Conservation (phyloP, 2,797 vertebrate species). For the Mionectes olivaceus region DNA sequence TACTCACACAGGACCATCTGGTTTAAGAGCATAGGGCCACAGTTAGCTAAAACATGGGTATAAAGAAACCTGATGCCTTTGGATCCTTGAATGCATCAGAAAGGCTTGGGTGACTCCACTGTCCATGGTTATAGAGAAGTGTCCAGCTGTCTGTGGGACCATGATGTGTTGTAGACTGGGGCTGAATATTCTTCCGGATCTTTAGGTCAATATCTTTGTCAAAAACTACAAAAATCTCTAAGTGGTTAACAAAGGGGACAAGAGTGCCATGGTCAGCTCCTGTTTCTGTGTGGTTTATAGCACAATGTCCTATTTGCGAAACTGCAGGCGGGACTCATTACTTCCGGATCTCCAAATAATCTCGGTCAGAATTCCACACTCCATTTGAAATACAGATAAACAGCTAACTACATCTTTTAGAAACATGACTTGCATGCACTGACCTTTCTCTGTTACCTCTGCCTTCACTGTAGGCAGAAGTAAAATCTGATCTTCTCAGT, state of each 20-base stretch:
- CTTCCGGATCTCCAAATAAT: not conserved
- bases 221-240: not conserved
- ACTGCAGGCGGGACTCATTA: not conserved
- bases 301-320: not conserved
- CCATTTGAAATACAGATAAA: not conserved
- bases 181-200: fast-evolving
- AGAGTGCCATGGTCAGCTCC: fast-evolving
- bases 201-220: fast-evolving
- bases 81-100: not conserved
- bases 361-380: not conserved
- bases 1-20: not conserved
- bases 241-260: fast-evolving
- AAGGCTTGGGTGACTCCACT: fast-evolving
- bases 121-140: not conserved
- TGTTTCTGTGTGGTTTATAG: not conserved
- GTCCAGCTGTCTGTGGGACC: not conserved
- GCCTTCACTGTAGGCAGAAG: not conserved
- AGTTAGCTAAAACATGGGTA: not conserved
- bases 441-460: not conserved
- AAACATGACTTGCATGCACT: not conserved
- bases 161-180: fast-evolving
- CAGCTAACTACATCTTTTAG: not conserved
- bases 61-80: not conserved
- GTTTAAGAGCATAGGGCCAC: not conserved
- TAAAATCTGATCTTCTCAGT: not conserved